Percentiles rank a stretch among this genome's conserved stretches.
These are phyloP conservation scores for Cecropterus lyciades DNA, from an alignment of 1,140 invertebrate species.

Conservation along the genomic window DNA sequence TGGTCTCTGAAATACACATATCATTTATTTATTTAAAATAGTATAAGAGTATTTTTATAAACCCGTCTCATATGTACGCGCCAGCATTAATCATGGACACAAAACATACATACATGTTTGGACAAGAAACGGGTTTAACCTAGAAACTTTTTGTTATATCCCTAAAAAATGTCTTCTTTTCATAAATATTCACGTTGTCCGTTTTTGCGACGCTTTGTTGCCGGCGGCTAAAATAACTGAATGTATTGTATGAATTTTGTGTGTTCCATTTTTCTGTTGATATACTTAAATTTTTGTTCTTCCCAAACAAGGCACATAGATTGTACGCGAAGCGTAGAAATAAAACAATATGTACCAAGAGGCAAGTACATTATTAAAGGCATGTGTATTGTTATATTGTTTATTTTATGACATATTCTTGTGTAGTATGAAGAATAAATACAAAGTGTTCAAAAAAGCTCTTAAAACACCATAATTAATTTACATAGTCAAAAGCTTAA, in stretches of 20 bases:
- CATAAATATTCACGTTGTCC: constrained; percentile 36
- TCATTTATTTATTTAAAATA: no score
- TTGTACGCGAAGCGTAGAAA: background rate
- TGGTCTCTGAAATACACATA: no score
- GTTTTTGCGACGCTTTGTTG: constrained; percentile 21
- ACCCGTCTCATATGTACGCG: background rate
- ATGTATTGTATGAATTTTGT: constrained; percentile 17
- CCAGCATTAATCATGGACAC: constrained; percentile 14
- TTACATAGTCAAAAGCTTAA: no score
- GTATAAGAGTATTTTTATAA: background rate
- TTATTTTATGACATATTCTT: no score
- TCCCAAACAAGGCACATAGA: background rate
- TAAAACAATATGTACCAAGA: no score
- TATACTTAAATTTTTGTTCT: constrained; percentile 4
- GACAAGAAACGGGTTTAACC: constrained; percentile 21
- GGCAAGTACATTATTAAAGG: no score
- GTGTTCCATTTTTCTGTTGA: background rate
- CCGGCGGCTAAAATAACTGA: constrained; percentile 21
- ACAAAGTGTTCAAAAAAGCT: no score
- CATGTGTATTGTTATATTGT: no score
- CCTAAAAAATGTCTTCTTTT: constrained; percentile 20
- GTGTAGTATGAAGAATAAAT: no score
- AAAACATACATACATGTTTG: constrained; percentile 28
- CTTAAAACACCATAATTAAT: no score
- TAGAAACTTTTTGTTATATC: constrained; percentile 18